phyloP scores from a whole-genome alignment of 2,113 vertebrate species.

The Aythya baeri region DNA sequence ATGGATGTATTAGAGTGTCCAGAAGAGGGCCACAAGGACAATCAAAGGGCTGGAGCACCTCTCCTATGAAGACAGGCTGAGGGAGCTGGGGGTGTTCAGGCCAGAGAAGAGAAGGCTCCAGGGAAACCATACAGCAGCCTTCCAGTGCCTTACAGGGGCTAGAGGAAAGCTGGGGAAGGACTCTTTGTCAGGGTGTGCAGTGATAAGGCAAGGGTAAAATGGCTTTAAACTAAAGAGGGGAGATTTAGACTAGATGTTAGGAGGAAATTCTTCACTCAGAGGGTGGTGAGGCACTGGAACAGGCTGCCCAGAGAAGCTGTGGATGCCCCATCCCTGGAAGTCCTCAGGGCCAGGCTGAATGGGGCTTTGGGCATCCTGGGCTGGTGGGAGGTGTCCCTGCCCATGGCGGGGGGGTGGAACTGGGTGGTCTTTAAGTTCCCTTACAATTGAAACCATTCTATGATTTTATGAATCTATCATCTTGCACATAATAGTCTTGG shows the following conservation, averaged over 20 bases:
- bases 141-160: not conserved
- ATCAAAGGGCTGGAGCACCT: not conserved
- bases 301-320: not conserved
- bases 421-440: not conserved
- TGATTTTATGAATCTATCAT: not conserved
- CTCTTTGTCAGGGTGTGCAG: not conserved
- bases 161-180: not conserved
- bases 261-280: not conserved
- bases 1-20: not conserved
- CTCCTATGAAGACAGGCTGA: not conserved
- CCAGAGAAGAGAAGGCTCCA: not conserved
- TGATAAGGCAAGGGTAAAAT: not conserved
- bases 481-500: not conserved
- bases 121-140: not conserved
- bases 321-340: not conserved
- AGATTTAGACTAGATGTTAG: not conserved
- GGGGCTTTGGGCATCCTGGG: not conserved
- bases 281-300: not conserved
- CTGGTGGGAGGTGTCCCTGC: not conserved
- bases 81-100: not conserved
- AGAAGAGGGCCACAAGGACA: not conserved
- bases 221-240: not conserved
- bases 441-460: not conserved
- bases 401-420: not conserved
- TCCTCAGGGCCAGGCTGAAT: not conserved